phyloP scores from a whole-genome alignment of 1,140 invertebrate species.

The Cylas formicarius region DNA sequence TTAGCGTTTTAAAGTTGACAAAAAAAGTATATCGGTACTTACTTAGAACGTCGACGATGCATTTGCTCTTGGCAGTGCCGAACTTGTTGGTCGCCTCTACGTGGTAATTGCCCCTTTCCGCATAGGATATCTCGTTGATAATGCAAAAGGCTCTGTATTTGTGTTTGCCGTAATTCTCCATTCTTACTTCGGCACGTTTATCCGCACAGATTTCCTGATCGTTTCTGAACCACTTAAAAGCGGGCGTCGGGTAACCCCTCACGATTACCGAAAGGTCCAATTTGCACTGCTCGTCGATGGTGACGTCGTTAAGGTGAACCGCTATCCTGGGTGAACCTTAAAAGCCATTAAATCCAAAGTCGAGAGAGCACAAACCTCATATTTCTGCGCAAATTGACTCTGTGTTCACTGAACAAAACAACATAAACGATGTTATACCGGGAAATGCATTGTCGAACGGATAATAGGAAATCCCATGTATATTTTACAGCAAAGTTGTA shows the following conservation, averaged over 20 bases:
- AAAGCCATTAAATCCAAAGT: no score
- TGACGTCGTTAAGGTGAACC: conserved; percentile 14
- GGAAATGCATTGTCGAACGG: no score
- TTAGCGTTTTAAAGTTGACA: no score
- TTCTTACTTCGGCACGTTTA: conserved; percentile 12
- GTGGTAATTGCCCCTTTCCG: conserved; percentile 16
- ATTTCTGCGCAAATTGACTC: no score
- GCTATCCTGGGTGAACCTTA: conserved; percentile 17
- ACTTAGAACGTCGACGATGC: conserved; percentile 15
- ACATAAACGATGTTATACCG: no score
- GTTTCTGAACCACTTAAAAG: conserved; percentile 18
- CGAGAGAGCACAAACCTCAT: no score
- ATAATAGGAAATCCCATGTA: no score
- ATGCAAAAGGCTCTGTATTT: conserved; percentile 15
- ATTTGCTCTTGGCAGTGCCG: conserved; percentile 10
- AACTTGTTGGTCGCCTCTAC: conserved; percentile 10
- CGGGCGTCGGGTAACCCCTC: conserved; percentile 10
- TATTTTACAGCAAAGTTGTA: no score
- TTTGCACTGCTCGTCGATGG: conserved; percentile 7
- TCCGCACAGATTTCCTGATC: conserved; percentile 13
- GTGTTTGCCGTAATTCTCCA: conserved; percentile 15
- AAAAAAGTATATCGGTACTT: no score
- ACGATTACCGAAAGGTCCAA: conserved; percentile 9
- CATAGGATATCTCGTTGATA: conserved; percentile 12
- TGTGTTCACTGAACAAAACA: no score